phyloP scores from a whole-genome alignment of 2,888 invertebrate species.

The Palloptera scutellata region DNA sequence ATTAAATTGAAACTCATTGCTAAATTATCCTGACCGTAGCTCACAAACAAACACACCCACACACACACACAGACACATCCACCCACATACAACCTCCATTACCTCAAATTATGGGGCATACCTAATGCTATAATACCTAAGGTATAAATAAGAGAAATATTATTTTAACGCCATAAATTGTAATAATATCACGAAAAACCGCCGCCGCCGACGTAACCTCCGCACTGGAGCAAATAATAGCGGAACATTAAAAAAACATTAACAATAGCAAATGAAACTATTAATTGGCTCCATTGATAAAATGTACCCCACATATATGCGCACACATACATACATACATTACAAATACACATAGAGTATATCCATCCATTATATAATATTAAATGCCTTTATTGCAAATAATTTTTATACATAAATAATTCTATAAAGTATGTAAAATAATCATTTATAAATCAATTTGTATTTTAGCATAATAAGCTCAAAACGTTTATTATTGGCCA shows the following conservation, averaged over 20 bases:
- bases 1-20: conserved; percentile 51
- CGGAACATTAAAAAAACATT: background rate
- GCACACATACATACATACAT: conserved; percentile 3
- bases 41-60: background rate
- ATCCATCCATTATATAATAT: conserved; percentile 10
- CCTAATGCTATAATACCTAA: conserved; percentile 9
- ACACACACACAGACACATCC: background rate
- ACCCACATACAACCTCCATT: background rate
- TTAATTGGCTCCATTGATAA: background rate
- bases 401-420: conserved; percentile 22
- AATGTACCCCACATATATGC: background rate
- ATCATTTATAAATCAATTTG: conserved; percentile 37
- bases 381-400: conserved; percentile 6
- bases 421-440: conserved; percentile 19
- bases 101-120: background rate
- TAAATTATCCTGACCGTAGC: conserved; percentile 27
- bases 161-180: conserved; percentile 39
- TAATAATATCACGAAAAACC: conserved; percentile 26
- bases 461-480: conserved; percentile 28
- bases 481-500: conserved; percentile 31
- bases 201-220: conserved; percentile 5
- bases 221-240: conserved; percentile 26
- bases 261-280: background rate
- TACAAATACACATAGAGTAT: background rate
- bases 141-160: conserved; percentile 21